Conservation (phyloP, 92 coral and sea anemone genomes). For the Pocillopora grandis region DNA sequence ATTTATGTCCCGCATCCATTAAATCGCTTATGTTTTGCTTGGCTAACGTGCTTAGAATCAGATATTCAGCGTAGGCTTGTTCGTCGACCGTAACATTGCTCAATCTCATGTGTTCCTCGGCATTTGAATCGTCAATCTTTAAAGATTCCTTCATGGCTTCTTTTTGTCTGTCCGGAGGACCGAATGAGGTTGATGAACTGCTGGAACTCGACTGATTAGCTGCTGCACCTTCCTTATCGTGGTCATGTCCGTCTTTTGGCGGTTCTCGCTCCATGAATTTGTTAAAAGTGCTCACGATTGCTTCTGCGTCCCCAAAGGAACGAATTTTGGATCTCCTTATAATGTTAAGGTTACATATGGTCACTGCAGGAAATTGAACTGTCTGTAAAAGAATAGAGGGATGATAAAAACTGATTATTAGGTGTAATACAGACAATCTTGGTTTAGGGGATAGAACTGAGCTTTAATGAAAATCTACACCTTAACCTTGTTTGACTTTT, state of each 20-base stretch:
- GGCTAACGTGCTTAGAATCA: constrained; percentile 52
- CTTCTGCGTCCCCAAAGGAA: constrained; percentile 34
- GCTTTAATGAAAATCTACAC: no score
- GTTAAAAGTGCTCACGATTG: constrained; percentile 18
- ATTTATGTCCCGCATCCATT: constrained; percentile 69
- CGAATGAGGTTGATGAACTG: constrained; percentile 17
- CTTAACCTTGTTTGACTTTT: no score
- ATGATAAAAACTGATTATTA: no score
- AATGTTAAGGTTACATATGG: constrained; percentile 90
- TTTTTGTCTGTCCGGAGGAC: constrained; percentile 24
- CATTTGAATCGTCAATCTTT: constrained; percentile 17
- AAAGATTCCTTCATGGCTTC: constrained; percentile 28
- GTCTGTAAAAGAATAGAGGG: constrained; percentile 41
- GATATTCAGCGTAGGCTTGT: constrained; percentile 67
- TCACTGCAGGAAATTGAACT: constrained; percentile 81
- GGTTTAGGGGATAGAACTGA: no score
- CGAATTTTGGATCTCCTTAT: constrained; percentile 48
- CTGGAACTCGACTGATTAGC: not conserved
- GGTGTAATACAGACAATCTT: no score
- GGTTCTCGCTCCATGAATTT: constrained; percentile 17
- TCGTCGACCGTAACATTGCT: constrained; percentile 48
- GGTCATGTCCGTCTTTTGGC: no score
- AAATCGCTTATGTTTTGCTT: constrained; percentile 31
- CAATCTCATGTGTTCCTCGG: constrained; percentile 21
- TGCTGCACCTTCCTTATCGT: not conserved